Conservation (phyloP, 1,140 invertebrate species). For the Chironomus striatipennis region DNA sequence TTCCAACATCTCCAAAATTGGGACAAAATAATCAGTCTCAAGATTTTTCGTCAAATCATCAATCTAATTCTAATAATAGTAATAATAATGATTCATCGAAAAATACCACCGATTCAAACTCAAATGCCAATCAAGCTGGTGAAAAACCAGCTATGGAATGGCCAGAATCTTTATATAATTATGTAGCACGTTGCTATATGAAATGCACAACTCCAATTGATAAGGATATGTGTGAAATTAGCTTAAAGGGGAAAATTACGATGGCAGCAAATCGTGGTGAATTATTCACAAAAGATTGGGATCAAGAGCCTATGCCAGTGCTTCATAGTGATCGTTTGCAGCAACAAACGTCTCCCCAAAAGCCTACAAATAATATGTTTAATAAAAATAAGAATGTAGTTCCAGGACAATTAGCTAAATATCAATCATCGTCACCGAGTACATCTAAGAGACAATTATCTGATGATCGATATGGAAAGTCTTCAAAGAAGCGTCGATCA, state of each 20-base stretch:
- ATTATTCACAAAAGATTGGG: slow-evolving; percentile 85
- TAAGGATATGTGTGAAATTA: slow-evolving; percentile 88
- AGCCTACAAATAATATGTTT: slow-evolving; percentile 25
- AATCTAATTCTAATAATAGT: too few relatives aligned
- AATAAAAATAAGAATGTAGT: slow-evolving; percentile 27
- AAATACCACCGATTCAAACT: slow-evolving; percentile 27
- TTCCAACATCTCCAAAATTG: not conserved
- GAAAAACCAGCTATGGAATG: slow-evolving; percentile 40
- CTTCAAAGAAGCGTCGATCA: not conserved
- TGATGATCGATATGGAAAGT: not conserved
- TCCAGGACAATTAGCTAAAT: slow-evolving; percentile 42
- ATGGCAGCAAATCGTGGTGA: slow-evolving; percentile 75
- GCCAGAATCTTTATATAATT: slow-evolving; percentile 69
- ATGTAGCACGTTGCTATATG: slow-evolving; percentile 84
- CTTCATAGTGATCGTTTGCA: slow-evolving; percentile 59
- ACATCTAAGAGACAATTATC: not conserved
- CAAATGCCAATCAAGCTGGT: slow-evolving; percentile 40
- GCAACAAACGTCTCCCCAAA: slow-evolving; percentile 30
- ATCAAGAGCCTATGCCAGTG: slow-evolving; percentile 78
- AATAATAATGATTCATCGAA: slow-evolving; percentile 25
- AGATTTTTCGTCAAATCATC: not conserved
- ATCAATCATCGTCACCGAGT: slow-evolving; percentile 34
- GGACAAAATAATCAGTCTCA: slow-evolving; percentile 21
- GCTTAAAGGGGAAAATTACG: slow-evolving; percentile 87
- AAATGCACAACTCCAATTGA: slow-evolving; percentile 79